Base-by-base conservation (phyloP, 37 sponge, comb jelly and placozoan genomes). In the Halichondria panicea region DNA sequence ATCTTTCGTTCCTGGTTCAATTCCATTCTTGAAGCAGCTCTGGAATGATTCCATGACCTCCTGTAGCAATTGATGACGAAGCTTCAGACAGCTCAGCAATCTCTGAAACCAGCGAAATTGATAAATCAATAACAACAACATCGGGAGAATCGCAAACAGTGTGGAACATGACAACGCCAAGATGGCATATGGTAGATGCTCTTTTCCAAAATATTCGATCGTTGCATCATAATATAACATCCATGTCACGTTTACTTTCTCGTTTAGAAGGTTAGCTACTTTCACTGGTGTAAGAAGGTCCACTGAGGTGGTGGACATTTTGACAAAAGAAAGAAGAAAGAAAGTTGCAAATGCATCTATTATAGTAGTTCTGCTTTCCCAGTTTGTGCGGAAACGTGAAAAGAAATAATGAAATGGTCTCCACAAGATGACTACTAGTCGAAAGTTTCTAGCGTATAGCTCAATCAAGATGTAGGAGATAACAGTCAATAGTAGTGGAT, bases 1-100 rank as follows among this genome's bases (percentile, higher is more conserved):
- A 45, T 84, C 74, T 34, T 44, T 61, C 32, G 72, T 52, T 5
- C 79, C 70, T n/a, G n/a, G n/a, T 30, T 84, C 62, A 18, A 62
- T 84, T 38, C 84, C 84, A 75, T 89, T 77, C 31, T 83, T 75
- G 59, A 80, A 89, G 67, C 85, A 84, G 3, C 90, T 81, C 40
- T 89, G 77, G 55, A 81, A 89, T 1, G 63, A 61, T 32, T 80
- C 81, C 18, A 89, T 24, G 38, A 84, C 70, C 31, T 46, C 63
- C 6, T 71, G 75, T 1, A 74, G 44, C n/a, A n/a, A n/a, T 19
- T 36, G 12, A 11, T 46, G 62, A 9, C 76, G 38, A 31, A 44
- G 4, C 12, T 25, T 35, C 46, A 33, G 35, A 2, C 27, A 11
- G 22, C 53, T 63, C 6, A 76, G 35, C 42, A 27, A 63, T 43